Conservation (phyloP, 1,140 invertebrate species). For the Brachionus calyciflorus region DNA sequence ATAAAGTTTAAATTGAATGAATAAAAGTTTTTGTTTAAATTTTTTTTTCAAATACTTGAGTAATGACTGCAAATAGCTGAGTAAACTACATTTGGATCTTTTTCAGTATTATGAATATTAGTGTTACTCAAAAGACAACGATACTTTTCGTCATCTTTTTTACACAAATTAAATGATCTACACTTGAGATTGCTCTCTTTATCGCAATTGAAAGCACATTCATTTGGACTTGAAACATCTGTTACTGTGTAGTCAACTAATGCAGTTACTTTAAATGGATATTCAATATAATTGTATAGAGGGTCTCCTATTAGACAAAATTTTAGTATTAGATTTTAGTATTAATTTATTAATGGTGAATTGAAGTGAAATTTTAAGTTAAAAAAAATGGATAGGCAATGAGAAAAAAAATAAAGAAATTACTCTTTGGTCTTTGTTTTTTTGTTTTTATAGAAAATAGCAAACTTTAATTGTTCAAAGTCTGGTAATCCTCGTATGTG, state of each 20-base stretch:
- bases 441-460: no score
- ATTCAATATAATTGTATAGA: conserved; percentile 36
- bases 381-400: no score
- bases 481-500: no score
- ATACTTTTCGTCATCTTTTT: conserved; percentile 34
- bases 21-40: neutral
- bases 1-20: neutral
- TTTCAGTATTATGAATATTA: conserved; percentile 20
- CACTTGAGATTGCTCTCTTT: neutral
- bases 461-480: no score
- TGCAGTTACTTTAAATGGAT: conserved; percentile 35
- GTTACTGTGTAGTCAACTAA: conserved; percentile 21
- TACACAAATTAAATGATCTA: conserved; percentile 38
- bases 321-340: no score
- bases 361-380: no score
- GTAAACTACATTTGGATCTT: conserved; percentile 28
- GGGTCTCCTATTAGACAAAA: neutral
- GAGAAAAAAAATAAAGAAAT: no score
- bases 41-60: neutral
- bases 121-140: conserved; percentile 29
- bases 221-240: neutral
- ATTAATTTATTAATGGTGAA: no score
- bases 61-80: conserved; percentile 39
- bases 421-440: no score
- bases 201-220: conserved; percentile 44